Percentiles rank a stretch among this genome's conserved stretches.
Conservation (phyloP, 1,140 invertebrate species). For the Dendrolimus kikuchii region DNA sequence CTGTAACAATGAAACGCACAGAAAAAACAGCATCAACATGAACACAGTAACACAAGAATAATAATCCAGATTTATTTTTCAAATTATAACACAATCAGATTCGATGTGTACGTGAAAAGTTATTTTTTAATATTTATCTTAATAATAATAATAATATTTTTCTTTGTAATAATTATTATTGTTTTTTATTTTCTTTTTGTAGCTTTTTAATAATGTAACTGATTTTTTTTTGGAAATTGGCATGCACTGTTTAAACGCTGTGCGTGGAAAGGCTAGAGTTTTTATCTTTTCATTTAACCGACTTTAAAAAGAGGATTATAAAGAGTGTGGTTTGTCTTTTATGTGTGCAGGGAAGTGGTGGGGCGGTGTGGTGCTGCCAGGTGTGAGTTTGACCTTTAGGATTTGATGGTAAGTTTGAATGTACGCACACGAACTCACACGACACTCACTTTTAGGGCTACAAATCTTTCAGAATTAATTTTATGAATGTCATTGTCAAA, state of each 20-base stretch:
- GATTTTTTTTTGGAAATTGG: constrained; percentile 43
- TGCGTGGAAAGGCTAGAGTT: constrained; percentile 39
- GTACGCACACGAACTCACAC: not conserved
- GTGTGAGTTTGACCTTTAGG: not conserved
- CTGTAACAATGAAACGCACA: constrained; percentile 16
- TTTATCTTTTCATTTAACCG: constrained; percentile 22
- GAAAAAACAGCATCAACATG: constrained; percentile 18
- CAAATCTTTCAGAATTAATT: too few species aligned
- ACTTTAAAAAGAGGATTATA: constrained; percentile 38
- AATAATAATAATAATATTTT: constrained; percentile 6
- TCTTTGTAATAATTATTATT: constrained; percentile 18
- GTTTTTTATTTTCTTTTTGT: constrained; percentile 51
- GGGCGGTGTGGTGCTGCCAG: constrained; percentile 18
- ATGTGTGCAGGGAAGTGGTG: constrained; percentile 64
- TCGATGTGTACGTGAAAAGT: not conserved
- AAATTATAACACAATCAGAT: too few species aligned
- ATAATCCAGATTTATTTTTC: constrained; percentile 11
- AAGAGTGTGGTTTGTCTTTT: constrained; percentile 65
- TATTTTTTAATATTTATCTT: constrained; percentile 4
- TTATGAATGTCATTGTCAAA: too few species aligned
- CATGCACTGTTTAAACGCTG: constrained; percentile 56
- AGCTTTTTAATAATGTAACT: constrained; percentile 26
- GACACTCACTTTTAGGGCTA: not conserved
- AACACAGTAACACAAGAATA: constrained; percentile 10
- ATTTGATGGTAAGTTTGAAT: constrained; percentile 5